Conservation (phyloP, 2,113 vertebrate genomes). For the Rhinolophus sinicus region DNA sequence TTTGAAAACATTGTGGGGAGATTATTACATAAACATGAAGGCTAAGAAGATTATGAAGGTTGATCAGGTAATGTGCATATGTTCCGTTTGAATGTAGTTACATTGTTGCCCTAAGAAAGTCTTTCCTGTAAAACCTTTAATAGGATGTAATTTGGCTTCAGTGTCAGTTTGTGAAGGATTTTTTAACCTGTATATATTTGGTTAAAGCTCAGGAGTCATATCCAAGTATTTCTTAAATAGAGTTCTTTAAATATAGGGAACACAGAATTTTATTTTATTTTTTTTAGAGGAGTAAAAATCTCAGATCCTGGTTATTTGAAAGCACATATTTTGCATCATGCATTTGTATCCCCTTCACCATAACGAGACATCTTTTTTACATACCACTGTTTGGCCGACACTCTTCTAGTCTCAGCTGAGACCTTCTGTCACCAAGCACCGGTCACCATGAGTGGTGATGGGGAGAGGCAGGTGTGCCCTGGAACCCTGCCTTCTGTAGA, state of each 20-base stretch:
- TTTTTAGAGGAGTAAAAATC: background rate
- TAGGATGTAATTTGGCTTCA: background rate
- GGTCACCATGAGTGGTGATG: background rate
- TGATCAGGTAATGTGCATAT: conserved; percentile 90
- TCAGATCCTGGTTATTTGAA: background rate
- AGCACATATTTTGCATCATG: background rate
- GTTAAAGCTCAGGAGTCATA: background rate
- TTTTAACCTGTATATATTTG: background rate
- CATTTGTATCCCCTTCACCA: background rate
- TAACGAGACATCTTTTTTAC: background rate
- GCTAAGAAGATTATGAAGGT: conserved; percentile 97
- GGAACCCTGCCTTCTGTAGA: rapidly evolving
- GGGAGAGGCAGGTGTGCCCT: background rate
- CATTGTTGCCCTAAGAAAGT: background rate
- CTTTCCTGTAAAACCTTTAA: background rate
- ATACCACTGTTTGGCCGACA: rapidly evolving
- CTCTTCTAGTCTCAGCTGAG: background rate
- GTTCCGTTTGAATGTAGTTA: background rate
- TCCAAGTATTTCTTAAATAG: background rate
- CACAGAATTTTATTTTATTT: background rate
- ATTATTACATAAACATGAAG: conserved; percentile 95
- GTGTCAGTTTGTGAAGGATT: background rate
- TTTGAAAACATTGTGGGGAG: conserved; percentile 96
- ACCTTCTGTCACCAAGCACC: background rate
- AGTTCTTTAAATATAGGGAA: background rate